phyloP scores from a whole-genome alignment of 2,797 vertebrate species.

The Sciaenops ocellatus region DNA sequence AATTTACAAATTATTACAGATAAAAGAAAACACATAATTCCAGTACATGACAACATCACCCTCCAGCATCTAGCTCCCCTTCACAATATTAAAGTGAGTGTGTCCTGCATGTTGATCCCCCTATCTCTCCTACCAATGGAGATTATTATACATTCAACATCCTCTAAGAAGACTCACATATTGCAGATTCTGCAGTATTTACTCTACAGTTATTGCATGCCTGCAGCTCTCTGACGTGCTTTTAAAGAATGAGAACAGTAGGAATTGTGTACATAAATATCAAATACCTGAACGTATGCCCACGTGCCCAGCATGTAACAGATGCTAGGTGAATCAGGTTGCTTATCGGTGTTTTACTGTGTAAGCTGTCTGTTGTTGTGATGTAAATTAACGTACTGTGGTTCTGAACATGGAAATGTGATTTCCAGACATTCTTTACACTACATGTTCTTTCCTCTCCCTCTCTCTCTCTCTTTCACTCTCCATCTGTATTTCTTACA shows the following conservation, averaged over 20 bases:
- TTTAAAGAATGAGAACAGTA: constrained; percentile 25
- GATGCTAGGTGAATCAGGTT: constrained; percentile 37
- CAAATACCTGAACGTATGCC: too few species aligned
- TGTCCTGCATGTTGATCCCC: neutral
- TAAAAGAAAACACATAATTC: neutral
- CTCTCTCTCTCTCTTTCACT: neutral
- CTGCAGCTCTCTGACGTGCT: constrained; percentile 1
- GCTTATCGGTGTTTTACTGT: constrained; percentile 25
- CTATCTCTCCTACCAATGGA: neutral
- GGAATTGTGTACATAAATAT: neutral
- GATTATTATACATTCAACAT: constrained; percentile 54
- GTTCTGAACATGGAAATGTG: constrained; percentile 48
- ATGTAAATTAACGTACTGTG: constrained; percentile 43
- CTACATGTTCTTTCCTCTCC: constrained; percentile 6
- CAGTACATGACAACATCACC: too few species aligned
- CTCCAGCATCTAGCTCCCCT: neutral
- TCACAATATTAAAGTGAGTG: neutral
- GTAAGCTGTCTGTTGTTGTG: constrained; percentile 28
- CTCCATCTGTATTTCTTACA: constrained; percentile 27
- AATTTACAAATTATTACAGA: neutral
- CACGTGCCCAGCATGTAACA: neutral
- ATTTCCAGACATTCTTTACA: constrained; percentile 53
- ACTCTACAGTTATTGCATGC: constrained; percentile 24
- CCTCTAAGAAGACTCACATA: constrained; percentile 13
- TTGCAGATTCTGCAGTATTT: neutral